Conservation (phyloP, 2,888 invertebrate genomes). For the Orthonychiurus folsomi region DNA sequence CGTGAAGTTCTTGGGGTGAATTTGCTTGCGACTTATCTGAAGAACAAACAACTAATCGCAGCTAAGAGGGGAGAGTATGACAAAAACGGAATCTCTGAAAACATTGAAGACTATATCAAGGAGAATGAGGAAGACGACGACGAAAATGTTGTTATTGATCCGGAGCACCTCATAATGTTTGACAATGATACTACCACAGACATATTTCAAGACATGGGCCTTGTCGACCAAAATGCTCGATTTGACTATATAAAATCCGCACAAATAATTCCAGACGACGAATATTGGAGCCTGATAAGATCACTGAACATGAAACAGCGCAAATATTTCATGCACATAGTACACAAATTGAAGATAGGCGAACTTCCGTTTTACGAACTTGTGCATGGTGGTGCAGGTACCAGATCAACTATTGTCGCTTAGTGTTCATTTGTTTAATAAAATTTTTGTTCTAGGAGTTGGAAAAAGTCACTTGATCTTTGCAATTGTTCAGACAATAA, state of each 20-base stretch:
- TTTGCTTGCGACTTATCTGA: constrained; percentile 11
- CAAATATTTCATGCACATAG: constrained; percentile 19
- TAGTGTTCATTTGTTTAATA: too few species aligned
- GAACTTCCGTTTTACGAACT: background rate
- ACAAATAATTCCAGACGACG: constrained; percentile 17
- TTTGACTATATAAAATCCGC: constrained; percentile 14
- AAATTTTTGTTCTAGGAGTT: too few species aligned
- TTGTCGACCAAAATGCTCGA: background rate
- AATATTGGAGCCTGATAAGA: constrained; percentile 24
- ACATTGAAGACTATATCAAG: constrained; percentile 1
- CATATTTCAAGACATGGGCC: background rate
- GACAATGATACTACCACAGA: background rate
- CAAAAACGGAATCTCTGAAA: background rate
- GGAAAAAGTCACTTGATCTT: constrained; percentile 41
- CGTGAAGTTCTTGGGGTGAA: constrained; percentile 11
- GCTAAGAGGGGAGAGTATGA: constrained; percentile 4
- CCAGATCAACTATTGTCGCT: too few species aligned
- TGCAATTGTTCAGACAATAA: constrained; percentile 21
- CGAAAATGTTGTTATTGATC: background rate
- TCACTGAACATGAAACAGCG: constrained; percentile 30
- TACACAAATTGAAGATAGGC: background rate
- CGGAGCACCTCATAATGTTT: background rate
- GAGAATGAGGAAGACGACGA: constrained; percentile 12
- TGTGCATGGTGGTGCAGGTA: background rate
- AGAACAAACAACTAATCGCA: constrained; percentile 5